phyloP scores from a whole-genome alignment of 2,797 vertebrate species.

The Pseudochirops cupreus region DNA sequence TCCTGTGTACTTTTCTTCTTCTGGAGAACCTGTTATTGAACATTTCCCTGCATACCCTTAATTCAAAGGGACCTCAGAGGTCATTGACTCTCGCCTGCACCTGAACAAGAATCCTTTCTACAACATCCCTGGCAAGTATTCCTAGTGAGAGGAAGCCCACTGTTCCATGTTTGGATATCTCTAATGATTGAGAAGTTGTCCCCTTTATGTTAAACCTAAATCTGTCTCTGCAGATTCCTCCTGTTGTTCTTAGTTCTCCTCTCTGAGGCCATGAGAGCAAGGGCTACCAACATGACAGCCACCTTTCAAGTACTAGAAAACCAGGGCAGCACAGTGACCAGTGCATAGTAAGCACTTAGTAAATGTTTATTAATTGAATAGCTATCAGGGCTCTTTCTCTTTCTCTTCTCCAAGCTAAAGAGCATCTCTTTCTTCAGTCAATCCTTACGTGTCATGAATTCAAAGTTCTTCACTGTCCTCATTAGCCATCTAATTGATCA shows the following conservation, averaged over 20 bases:
- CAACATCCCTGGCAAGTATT: background rate
- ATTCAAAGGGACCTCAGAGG: background rate
- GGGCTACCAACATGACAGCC: background rate
- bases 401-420: background rate
- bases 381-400: background rate
- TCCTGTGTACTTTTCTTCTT: background rate
- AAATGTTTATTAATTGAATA: slow-evolving; percentile 26
- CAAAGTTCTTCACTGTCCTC: background rate
- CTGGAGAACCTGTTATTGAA: background rate
- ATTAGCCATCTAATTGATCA: background rate
- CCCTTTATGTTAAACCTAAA: background rate
- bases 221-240: background rate
- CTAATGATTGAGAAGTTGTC: background rate
- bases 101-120: background rate
- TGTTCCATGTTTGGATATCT: background rate
- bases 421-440: background rate
- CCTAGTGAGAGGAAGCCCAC: background rate
- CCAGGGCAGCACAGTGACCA: background rate
- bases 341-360: background rate
- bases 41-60: background rate
- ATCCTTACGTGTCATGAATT: background rate
- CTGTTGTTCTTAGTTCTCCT: background rate
- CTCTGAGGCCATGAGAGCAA: background rate
- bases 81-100: background rate
- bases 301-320: background rate